A percentile compares a stretch with the other conserved stretches of the same genome.
Conservation (phyloP, 1,140 invertebrate genomes). For the Tetramorium simillimum region DNA sequence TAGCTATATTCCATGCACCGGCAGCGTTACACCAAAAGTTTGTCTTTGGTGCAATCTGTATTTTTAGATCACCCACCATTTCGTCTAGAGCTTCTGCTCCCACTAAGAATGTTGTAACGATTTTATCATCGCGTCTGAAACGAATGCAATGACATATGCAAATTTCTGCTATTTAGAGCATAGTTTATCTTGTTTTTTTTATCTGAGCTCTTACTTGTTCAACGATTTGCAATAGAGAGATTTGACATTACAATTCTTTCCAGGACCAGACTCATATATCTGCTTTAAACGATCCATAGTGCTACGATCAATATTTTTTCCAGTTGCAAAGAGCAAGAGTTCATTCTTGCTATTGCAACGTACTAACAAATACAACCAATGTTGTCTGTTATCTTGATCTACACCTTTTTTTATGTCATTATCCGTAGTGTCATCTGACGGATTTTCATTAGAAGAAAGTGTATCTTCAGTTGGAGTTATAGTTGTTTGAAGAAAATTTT, state of each 20-base stretch:
- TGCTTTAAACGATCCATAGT: slow-evolving; percentile 81
- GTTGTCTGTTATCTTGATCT: slow-evolving; percentile 68
- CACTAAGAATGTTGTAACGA: slow-evolving; percentile 79
- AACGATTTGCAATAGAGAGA: slow-evolving; percentile 83
- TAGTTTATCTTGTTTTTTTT: slow-evolving; percentile 14
- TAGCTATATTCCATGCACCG: slow-evolving; percentile 80
- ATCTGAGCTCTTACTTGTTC: slow-evolving; percentile 77
- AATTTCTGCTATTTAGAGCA: slow-evolving; percentile 7
- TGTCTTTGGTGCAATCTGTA: slow-evolving; percentile 83
- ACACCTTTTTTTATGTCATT: slow-evolving; percentile 63
- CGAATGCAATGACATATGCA: slow-evolving; percentile 41
- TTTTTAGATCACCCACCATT: slow-evolving; percentile 80
- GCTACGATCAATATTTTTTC: slow-evolving; percentile 78
- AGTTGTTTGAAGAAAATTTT: slow-evolving; percentile 78
- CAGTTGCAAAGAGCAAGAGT: slow-evolving; percentile 83
- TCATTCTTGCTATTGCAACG: slow-evolving; percentile 82
- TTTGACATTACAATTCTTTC: slow-evolving; percentile 83
- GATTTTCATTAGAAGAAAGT: slow-evolving; percentile 39
- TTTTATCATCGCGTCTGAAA: slow-evolving; percentile 76
- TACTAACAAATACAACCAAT: slow-evolving; percentile 81
- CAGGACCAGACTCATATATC: slow-evolving; percentile 78
- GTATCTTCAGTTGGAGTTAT: slow-evolving; percentile 37
- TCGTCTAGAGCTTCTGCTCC: slow-evolving; percentile 84
- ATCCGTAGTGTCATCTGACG: slow-evolving; percentile 42
- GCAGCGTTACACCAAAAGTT: slow-evolving; percentile 82